Base-by-base conservation (phyloP, 2,113 vertebrate genomes). In the Tursiops truncatus region DNA sequence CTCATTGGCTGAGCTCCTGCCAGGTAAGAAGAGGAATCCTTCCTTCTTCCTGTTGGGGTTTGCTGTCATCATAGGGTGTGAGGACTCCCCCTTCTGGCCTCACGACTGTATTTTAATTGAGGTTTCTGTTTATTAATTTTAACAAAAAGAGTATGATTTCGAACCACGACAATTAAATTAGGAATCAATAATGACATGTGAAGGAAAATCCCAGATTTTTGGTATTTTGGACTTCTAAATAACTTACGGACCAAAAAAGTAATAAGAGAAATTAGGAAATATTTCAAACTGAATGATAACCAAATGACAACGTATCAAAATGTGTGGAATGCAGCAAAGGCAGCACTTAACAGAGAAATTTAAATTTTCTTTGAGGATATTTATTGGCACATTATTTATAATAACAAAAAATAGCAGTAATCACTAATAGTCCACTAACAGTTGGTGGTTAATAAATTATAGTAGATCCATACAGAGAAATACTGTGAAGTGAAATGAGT, bases 261-360 rank as follows among this genome's bases (percentile, higher is more conserved):
- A 95, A 60, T 68, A 58, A 76, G 13, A 47, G 31, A 92, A 86
- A 62, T 91, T 73, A 84, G 47, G 77, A 95, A 95, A 84, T 20
- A 80, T 25, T 87, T 96, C 23, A 92, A 50, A 74, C 14, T 58
- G 50, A 91, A 88, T 44, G 33, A 65, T 76, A 91, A 77, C 21
- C 94, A 81, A 91, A 79, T 36, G 80, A 36, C 20, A 81, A n/a
- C 20, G 18, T 70, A 50, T 68, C 47, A 62, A 79, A n/a, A 53
- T 93, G 36, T 90, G 28, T 91, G 28, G 21, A 17, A n/a, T 82
- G 67, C 8, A 65, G 36, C 28, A 63, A 87, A 94, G 12, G 14
- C 14, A 87, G 14, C 2, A 68, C n/a, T 86, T 74, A 36, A 65
- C 56, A 80, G 76, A 79, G 76, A 56, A 79, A 79, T 79, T n/a